Base-by-base conservation (phyloP, 2,888 invertebrate genomes). In the Parnassius smintheus region DNA sequence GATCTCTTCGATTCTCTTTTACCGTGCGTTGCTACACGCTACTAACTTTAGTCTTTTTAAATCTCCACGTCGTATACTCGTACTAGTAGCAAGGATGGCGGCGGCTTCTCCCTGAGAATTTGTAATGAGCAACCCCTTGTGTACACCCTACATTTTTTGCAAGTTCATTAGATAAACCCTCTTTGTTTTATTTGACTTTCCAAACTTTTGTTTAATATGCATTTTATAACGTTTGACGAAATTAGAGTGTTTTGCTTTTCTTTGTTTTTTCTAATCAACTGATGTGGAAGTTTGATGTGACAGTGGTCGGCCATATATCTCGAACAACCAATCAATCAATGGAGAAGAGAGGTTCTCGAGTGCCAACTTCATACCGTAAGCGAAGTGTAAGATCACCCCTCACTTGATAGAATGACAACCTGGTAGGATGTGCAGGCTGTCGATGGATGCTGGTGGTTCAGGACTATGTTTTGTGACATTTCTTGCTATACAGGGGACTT, bases 151-250 rank as follows among this genome's bases (percentile, higher is more conserved):
- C 82, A 83, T 82, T 82, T 82, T 83, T 81, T 82, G 80, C 81
- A 75, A 83, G 83, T 85, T 86, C 85, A 85, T 86, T 85, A 86
- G 81, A 80, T 80, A 80, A 80, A 80, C 84, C 78, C 74, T 76
- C 78, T 82, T 80, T 83, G 83, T 86, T 85, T 35, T 83, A 81
- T 82, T 86, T 81, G 82, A 81, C 79, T 82, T 83, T 71, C 66
- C 74, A 73, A 69, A 74, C 75, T 77, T 78, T 78, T 78, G 76
- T 75, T 45, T 54, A 74, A 80, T 71, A 73, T 72, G 72, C 72
- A 74, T 81, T 80, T 75, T 78, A 75, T 76, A 72, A 75, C 76
- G 64, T 79, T 78, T 54, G 13, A 41, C 46, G 42, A 54, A 54
- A 60, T 48, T 49, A 55, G 48, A 61, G 46, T 59, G 25, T 49